Conservation (phyloP, 2,113 vertebrate genomes). For the Nothoprocta perdicaria region DNA sequence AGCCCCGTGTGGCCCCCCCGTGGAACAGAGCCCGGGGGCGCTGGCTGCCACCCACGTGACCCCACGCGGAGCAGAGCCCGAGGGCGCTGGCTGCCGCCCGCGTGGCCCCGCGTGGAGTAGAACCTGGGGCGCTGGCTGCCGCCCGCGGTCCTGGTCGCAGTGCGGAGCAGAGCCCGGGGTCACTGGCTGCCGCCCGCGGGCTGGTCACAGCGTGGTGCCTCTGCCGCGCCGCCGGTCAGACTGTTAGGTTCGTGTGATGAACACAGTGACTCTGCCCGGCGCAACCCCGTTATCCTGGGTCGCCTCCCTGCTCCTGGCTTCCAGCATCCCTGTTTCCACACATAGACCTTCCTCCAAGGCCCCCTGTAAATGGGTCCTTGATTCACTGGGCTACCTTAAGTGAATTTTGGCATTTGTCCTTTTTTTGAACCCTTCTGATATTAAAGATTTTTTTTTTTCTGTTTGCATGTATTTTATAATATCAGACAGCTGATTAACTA, state of each 20-base stretch:
- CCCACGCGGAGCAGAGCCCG: no score
- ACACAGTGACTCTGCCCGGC: conserved; percentile 57
- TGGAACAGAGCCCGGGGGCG: no score
- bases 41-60: no score
- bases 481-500: neutral
- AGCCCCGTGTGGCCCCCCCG: no score
- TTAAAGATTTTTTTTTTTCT: neutral
- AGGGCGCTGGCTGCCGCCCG: no score
- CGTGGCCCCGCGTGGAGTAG: no score
- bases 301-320: conserved; percentile 34
- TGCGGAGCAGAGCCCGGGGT: no score
- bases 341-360: neutral
- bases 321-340: neutral
- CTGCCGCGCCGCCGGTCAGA: neutral
- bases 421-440: neutral
- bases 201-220: no score
- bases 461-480: neutral
- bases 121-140: no score
- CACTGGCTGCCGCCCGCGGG: no score
- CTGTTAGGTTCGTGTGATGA: conserved; percentile 74
- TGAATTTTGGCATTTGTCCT: neutral
- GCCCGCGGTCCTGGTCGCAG: no score
- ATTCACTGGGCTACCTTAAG: neutral
- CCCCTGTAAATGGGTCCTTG: neutral
- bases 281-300: conserved; percentile 50